Evolutionary conservation across 2,888 invertebrate species (phyloP), one percentile per base, ranked within the genome.

Genomic region (Drosophila greeni): DNA sequence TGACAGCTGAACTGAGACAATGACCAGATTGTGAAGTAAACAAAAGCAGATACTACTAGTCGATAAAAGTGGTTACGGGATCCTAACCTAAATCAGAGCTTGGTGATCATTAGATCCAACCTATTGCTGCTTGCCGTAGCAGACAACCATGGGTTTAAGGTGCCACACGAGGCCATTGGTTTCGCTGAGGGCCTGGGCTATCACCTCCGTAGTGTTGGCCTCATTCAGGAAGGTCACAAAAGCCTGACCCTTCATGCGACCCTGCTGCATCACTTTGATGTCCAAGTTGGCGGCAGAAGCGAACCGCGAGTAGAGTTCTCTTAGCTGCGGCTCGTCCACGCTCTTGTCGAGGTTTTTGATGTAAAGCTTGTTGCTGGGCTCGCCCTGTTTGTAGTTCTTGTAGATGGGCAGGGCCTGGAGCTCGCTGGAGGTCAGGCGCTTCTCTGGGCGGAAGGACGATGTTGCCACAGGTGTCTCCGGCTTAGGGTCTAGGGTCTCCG

Each of bases 181-280:
- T 88, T 95, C 95, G 77, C 91, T 90, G 1, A 97, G 87, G 11
- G 97, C 97, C 70, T 90, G 90, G 83, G 93, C 92, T 54, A 95
- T 94, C 56, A 97, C 90, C 23, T 62, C 62, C 33, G 72, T 23
- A 20, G 69, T 47, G 3, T 37, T 31, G 1, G 70, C 54, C 8
- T 69, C 54, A 4, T 73, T 64, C 4, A 48, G 54, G 45, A 89
- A 89, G 0, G 95, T 95, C 0, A 98, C 91, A 90, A 98, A 98
- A 1, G 96, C 97, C 89, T 98, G 98, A 0, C 97, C 97, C 88
- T 97, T 98, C 97, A 98, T 97, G 84, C 96, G 91, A 1, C 98
- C 98, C 88, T 96, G 95, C 85, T 95, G 95, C 97, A 98, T 96
- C 14, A 97, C 91, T 76, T 95, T 91, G 5, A 97, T 92, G 87